Evolutionary conservation across 2,888 invertebrate genomes (phyloP).

Genomic region (Autographa gamma): DNA sequence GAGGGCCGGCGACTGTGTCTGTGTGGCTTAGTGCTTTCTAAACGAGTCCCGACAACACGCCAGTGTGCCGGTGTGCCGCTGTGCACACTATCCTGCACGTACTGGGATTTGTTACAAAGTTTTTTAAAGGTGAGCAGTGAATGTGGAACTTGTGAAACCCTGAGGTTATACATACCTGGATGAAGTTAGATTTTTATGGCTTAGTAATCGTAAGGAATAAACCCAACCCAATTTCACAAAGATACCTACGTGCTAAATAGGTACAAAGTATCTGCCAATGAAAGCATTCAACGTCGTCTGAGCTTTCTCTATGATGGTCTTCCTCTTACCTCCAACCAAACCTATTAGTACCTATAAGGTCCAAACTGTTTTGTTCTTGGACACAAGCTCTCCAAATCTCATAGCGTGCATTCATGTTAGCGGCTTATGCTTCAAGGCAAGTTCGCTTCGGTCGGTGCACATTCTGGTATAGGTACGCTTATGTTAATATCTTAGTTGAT

Average conservation of each 20-base stretch:
- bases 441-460: neutral
- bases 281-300: no score
- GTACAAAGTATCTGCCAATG: neutral
- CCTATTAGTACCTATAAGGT: no score
- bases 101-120: conserved; percentile 62
- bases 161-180: neutral
- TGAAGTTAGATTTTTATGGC: neutral
- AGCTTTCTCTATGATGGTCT: no score
- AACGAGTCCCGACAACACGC: conserved; percentile 54
- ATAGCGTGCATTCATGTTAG: no score
- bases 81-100: conserved; percentile 31
- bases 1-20: conserved; percentile 62
- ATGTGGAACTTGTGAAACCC: neutral
- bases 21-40: conserved; percentile 59
- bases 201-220: neutral
- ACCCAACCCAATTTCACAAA: neutral
- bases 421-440: neutral
- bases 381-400: neutral
- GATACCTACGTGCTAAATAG: neutral
- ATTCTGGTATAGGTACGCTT: neutral
- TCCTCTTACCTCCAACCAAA: no score
- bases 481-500: no score
- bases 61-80: conserved; percentile 42
- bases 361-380: neutral
- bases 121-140: conserved; percentile 68